Percentiles rank a stretch among this genome's conserved stretches.
Evolutionary conservation across 2,113 vertebrate species (phyloP).

Genomic region (Willisornis vidua): DNA sequence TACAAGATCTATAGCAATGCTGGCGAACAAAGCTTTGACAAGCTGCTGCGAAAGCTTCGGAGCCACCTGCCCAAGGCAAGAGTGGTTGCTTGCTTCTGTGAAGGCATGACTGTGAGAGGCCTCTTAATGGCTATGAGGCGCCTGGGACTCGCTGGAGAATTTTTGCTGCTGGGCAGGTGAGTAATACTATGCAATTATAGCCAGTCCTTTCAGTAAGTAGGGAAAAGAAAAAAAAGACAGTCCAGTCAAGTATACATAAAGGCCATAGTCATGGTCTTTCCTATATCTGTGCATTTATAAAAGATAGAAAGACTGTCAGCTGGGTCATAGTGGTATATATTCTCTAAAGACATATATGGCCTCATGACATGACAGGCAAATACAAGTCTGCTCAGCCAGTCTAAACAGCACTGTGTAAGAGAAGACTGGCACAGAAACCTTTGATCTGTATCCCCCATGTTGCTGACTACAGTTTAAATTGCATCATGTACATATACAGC

Average conservation of each 20-base stretch:
- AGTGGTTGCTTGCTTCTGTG: slow-evolving; percentile 97
- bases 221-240: neutral
- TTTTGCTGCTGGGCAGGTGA: slow-evolving; percentile 96
- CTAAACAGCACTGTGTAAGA: neutral
- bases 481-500: fast-evolving
- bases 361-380: neutral
- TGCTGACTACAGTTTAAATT: neutral
- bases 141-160: slow-evolving; percentile 88
- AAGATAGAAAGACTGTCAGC: neutral
- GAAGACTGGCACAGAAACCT: neutral
- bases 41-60: slow-evolving; percentile 87
- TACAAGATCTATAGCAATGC: slow-evolving; percentile 99
- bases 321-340: neutral
- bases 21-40: slow-evolving; percentile 94
- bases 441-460: neutral
- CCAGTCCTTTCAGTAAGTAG: neutral
- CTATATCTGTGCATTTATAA: fast-evolving
- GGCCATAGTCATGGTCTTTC: neutral
- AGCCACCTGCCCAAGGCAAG: slow-evolving; percentile 93
- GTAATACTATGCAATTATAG: slow-evolving; percentile 24
- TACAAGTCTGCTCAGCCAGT: neutral
- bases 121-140: slow-evolving; percentile 97
- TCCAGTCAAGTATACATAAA: neutral
- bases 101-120: slow-evolving; percentile 97
- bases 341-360: neutral